phyloP scores from a whole-genome alignment of 2,888 invertebrate species.

The Ectemnius cavifrons region DNA sequence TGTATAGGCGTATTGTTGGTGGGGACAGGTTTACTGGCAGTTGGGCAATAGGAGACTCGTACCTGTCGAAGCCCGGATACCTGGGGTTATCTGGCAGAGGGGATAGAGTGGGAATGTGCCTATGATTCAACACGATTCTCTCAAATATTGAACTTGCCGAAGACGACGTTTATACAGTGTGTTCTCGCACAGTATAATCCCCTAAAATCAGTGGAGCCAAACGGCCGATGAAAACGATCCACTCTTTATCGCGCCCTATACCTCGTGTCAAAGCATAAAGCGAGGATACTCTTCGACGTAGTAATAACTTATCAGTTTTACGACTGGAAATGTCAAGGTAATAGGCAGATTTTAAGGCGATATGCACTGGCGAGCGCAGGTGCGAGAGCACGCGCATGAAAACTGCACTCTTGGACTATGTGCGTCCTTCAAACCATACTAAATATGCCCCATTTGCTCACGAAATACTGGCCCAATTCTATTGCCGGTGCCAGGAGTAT shows the following conservation, averaged over 20 bases:
- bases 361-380: slow-evolving; percentile 62
- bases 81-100: too few relatives aligned
- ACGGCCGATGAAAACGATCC: slow-evolving; percentile 2
- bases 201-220: slow-evolving; percentile 12
- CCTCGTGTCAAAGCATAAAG: slow-evolving; percentile 49
- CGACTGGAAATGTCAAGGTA: slow-evolving; percentile 43
- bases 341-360: slow-evolving; percentile 60
- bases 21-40: slow-evolving; percentile 4
- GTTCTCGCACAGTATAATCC: not conserved
- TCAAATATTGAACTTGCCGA: too few relatives aligned
- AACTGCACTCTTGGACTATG: slow-evolving; percentile 7
- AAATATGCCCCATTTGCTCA: not conserved
- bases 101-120: too few relatives aligned
- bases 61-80: not conserved
- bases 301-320: slow-evolving; percentile 68
- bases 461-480: slow-evolving; percentile 14
- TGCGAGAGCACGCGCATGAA: slow-evolving; percentile 47
- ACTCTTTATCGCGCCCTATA: slow-evolving; percentile 30
- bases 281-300: slow-evolving; percentile 57
- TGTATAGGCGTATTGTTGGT: not conserved
- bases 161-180: too few relatives aligned
- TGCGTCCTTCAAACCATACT: not conserved
- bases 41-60: not conserved
- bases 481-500: slow-evolving; percentile 16
- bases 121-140: too few relatives aligned